Conservation (phyloP, 2,113 vertebrate species). For the Brachyhypopomus gauderio region DNA sequence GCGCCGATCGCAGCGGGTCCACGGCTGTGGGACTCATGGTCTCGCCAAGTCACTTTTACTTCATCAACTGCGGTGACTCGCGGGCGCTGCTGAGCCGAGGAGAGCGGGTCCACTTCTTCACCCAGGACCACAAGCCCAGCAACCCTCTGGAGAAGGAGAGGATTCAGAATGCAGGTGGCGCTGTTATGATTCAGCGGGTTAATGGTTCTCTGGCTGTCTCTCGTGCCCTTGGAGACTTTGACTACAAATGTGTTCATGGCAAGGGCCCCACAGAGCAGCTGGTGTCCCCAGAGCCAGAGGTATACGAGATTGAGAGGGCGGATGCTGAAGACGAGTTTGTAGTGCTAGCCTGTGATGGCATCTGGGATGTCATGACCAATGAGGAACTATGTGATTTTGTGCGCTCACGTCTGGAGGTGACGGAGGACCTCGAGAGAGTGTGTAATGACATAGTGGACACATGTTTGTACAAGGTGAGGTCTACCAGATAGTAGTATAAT, state of each 20-base stretch:
- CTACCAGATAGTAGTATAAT: constrained; percentile 19
- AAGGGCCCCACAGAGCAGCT: constrained; percentile 91
- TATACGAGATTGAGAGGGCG: constrained; percentile 84
- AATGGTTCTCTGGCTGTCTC: constrained; percentile 90
- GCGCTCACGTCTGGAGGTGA: constrained; percentile 87
- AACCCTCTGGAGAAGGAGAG: constrained; percentile 89
- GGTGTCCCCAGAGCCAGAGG: constrained; percentile 90
- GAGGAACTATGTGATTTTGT: constrained; percentile 92
- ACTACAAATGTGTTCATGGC: constrained; percentile 91
- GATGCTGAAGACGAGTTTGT: constrained; percentile 87
- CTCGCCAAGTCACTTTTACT: constrained; percentile 85
- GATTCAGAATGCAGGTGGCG: constrained; percentile 89
- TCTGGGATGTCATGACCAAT: constrained; percentile 93
- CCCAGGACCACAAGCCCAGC: constrained; percentile 91
- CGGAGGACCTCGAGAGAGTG: constrained; percentile 89
- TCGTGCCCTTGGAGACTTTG: constrained; percentile 88
- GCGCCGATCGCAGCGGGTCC: constrained; percentile 87
- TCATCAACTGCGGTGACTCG: constrained; percentile 91
- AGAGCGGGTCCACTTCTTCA: constrained; percentile 88
- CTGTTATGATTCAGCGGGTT: constrained; percentile 90
- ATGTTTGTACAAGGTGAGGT: constrained; percentile 89
- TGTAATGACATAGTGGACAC: constrained; percentile 93
- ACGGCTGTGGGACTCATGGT: constrained; percentile 87
- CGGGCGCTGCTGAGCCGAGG: constrained; percentile 85
- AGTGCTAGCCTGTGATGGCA: constrained; percentile 88